phyloP scores from a whole-genome alignment of 2,113 vertebrate genomes.

The Catagonus wagneri region DNA sequence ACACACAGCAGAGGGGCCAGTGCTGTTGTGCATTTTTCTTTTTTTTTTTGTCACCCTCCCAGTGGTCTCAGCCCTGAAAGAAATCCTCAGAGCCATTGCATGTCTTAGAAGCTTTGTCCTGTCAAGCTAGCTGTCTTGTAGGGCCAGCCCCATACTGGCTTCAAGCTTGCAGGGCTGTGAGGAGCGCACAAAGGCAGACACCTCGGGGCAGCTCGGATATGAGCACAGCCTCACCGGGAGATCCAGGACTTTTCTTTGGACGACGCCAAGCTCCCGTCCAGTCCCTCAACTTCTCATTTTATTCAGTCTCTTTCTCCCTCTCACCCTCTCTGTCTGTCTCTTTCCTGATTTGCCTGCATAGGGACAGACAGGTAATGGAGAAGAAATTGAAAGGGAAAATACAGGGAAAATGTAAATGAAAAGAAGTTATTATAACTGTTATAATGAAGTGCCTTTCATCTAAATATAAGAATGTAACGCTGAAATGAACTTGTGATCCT shows the following conservation, averaged over 20 bases:
- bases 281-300: slow-evolving; percentile 84
- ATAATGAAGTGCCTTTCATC: slow-evolving; percentile 99
- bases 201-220: not conserved
- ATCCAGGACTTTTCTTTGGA: slow-evolving; percentile 52
- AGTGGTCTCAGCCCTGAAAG: rapidly evolving
- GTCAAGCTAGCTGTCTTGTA: not conserved
- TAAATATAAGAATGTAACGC: slow-evolving; percentile 99
- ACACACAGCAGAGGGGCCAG: not conserved
- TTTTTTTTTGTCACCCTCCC: not conserved
- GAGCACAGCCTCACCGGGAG: not conserved
- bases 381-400: slow-evolving; percentile 97
- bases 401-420: slow-evolving; percentile 99
- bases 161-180: not conserved
- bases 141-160: not conserved
- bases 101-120: slow-evolving; percentile 34
- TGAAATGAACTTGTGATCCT: slow-evolving; percentile 98
- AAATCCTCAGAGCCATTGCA: not conserved
- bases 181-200: not conserved
- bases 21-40: not conserved
- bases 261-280: slow-evolving; percentile 62
- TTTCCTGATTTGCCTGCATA: slow-evolving; percentile 90
- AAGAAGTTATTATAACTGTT: slow-evolving; percentile 99
- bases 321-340: slow-evolving; percentile 86
- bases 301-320: slow-evolving; percentile 62
- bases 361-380: slow-evolving; percentile 98